Base-by-base conservation (phyloP, 2,888 invertebrate species). In the Pyrocoelia pectoralis region DNA sequence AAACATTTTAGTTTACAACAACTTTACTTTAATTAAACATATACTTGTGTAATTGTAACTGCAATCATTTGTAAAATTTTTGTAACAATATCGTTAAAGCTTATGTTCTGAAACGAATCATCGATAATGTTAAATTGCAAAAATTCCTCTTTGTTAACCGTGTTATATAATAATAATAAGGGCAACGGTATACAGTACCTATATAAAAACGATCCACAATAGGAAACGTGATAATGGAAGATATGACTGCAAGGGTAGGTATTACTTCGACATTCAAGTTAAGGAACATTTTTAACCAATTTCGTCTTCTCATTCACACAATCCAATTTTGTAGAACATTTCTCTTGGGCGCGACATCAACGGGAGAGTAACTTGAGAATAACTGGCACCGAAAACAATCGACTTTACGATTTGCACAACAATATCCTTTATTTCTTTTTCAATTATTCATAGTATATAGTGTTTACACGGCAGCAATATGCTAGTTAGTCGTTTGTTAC, bases 401-500 rank as follows among this genome's bases (percentile, higher is more conserved):
- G 65, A 58, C 61, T 65, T 65, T 65, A 61, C 65, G 61, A 65
- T 61, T 65, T 61, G 56, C 61, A 61, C 61, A 65, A 61, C 65
- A 61, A 65, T 61, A 65, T 65, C 54, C 46, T 65, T 61, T 61
- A 57, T 55, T 61, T 61, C 61, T 61, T 61, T 65, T 61, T 65
- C 65, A 65, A 65, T 65, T 65, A 65, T 65, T 65, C 65, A 65
- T 65, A 57, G 65, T 46, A 50, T 33, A 50, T 50, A 29, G 60
- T 61, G 65, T 65, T 65, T 61, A 65, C 65, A 65, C 65, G 61
- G 65, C 58, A 58, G 61, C 61, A 65, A 65, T 61, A 57, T 65
- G 58, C 61, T 69, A 66, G 71, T 68, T 67, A 72, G 61, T 70
- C 61, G 72, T 73, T 73, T 71, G 73, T 72, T 73, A 74, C 70